Evolutionary conservation across 2,113 vertebrate species (phyloP).

Genomic region (Austrofundulus limnaeus): DNA sequence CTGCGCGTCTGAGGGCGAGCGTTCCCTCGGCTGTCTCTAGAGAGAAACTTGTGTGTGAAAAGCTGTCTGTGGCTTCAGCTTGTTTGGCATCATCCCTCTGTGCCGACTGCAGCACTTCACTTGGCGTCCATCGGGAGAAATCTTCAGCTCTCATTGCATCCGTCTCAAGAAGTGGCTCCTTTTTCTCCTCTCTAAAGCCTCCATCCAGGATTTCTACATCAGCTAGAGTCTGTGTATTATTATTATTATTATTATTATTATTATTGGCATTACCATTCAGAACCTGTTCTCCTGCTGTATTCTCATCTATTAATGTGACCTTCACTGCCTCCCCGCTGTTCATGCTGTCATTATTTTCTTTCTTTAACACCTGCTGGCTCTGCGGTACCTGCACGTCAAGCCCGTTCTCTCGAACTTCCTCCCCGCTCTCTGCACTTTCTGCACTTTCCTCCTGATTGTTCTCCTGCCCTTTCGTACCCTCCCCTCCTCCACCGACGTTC

Average conservation of each 20-base stretch:
- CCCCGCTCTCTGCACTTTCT: constrained; percentile 20
- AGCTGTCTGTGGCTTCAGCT: constrained; percentile 47
- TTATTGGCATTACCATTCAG: constrained; percentile 79
- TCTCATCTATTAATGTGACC: constrained; percentile 70
- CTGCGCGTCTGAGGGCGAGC: constrained; percentile 18
- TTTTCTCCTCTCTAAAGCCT: constrained; percentile 12
- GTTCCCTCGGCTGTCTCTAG: constrained; percentile 36
- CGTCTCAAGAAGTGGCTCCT: constrained; percentile 14
- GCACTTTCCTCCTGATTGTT: constrained; percentile 21
- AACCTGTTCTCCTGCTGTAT: constrained; percentile 13
- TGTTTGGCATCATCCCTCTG: constrained; percentile 72
- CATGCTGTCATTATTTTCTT: constrained; percentile 31
- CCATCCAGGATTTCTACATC: constrained; percentile 32
- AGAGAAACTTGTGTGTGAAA: constrained; percentile 36
- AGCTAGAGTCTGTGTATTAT: constrained; percentile 14
- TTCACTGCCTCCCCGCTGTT: constrained; percentile 49
- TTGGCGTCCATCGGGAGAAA: constrained; percentile 61
- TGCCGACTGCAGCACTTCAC: constrained; percentile 62
- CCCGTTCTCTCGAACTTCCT: constrained; percentile 53
- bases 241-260: constrained; percentile 79
- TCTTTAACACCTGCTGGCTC: constrained; percentile 54
- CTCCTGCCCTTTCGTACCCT: constrained; percentile 29
- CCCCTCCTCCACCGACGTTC: constrained; percentile 23
- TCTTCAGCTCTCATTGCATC: constrained; percentile 12
- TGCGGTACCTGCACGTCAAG: constrained; percentile 36